Base-by-base conservation (phyloP, 1,140 invertebrate species). In the Heliconius eleuchia region DNA sequence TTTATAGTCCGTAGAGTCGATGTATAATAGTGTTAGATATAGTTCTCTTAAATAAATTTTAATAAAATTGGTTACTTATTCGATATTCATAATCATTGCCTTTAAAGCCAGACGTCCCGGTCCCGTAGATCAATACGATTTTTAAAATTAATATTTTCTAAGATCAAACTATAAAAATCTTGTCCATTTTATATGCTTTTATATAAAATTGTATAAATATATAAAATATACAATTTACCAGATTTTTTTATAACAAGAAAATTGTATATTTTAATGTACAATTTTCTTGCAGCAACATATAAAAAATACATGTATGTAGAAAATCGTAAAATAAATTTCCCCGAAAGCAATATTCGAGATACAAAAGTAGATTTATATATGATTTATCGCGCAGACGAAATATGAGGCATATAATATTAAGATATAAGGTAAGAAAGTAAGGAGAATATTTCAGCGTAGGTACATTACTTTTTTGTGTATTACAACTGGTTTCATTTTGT, bases 301-400 rank as follows among this genome's bases (percentile, higher is more conserved):
- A 60, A n/a, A 60, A 60, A n/a, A 27, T 60, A 23, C n/a, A 23
- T 27, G 9, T 60, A 52, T 19, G 50, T 52, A 52, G 55, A 60
- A 60, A 13, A 66, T 66, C 60, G 52, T 52, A 30, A 75, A 60
- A 16, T 60, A 50, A 75, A 39, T 60, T 37, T 27, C 39, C 30
- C 2, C 16, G 46, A 52, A 77, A 71, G 66, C 70, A 77, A 52
- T 77, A 77, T 77, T 30, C 42, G 23, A 77, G 76, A 77, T 71
- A 46, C 7, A 19, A 46, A 13, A 16, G 23, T 6, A 71, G 23
- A 52, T 19, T 7, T 6, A 77, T 18, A 30, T 52, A 6, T 50
- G 76, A 77, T 77, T 77, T 76, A 76, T 76, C 23, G 13, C 42
- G 39, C 74, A 50, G 66, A 76, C 27, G 42, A 71, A 76, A 71